These are phyloP conservation scores for Lutraria lutraria DNA, from an alignment of 2,888 invertebrate genomes.

Conservation along the genomic window DNA sequence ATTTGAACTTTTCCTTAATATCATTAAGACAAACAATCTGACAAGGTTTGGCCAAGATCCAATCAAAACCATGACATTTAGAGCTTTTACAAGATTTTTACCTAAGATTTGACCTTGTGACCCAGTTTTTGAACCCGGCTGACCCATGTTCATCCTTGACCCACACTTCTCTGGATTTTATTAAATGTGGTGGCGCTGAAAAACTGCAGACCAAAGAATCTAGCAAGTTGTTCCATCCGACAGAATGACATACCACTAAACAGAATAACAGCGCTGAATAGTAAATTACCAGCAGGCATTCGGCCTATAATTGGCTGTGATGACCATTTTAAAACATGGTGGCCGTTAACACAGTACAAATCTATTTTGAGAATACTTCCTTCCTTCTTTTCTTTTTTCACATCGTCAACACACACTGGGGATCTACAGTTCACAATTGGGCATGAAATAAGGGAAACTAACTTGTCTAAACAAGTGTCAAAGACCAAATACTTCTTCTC, in stretches of 20 bases:
- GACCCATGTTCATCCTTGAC: too few relatives aligned
- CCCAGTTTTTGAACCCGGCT: too few relatives aligned
- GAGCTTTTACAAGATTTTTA: too few relatives aligned
- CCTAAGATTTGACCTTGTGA: too few relatives aligned
- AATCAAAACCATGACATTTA: too few relatives aligned
- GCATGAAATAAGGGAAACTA: background rate
- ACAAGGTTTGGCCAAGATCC: too few relatives aligned
- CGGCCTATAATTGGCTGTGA: background rate
- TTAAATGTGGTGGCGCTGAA: slow-evolving; percentile 29
- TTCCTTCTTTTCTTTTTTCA: background rate
- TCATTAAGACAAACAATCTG: too few relatives aligned
- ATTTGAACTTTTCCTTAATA: too few relatives aligned
- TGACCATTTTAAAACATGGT: background rate
- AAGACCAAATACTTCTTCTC: background rate
- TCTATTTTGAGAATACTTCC: background rate
- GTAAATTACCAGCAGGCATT: background rate
- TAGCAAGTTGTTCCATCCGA: background rate
- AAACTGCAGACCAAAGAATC: background rate
- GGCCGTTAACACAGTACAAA: background rate
- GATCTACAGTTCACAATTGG: background rate
- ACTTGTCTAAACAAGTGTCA: background rate
- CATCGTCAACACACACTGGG: background rate
- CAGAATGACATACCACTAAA: background rate
- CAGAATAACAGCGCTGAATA: background rate
- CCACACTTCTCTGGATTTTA: slow-evolving; percentile 48